These are phyloP conservation scores for Amphilophus citrinellus DNA, from an alignment of 2,113 vertebrate species.

Conservation along the genomic window DNA sequence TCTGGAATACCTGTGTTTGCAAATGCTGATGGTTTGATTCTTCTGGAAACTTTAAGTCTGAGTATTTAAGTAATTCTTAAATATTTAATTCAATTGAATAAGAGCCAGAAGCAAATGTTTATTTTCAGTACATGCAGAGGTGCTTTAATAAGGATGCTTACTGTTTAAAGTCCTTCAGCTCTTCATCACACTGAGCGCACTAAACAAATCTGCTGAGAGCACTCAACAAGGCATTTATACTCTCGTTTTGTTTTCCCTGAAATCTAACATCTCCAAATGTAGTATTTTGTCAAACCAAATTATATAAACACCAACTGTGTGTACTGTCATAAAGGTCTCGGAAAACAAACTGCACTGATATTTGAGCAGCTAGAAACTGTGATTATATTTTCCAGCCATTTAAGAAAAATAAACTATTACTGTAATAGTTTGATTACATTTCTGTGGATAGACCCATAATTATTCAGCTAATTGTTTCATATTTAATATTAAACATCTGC, in stretches of 20 bases:
- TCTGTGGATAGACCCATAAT: not conserved
- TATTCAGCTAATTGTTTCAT: not conserved
- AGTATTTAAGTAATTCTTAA: not conserved
- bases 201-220: not conserved
- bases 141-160: not conserved
- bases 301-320: not conserved
- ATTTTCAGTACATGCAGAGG: not conserved
- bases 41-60: constrained; percentile 5
- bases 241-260: not conserved
- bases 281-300: not conserved
- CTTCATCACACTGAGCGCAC: not conserved
- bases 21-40: not conserved
- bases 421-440: not conserved
- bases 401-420: constrained; percentile 1
- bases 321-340: not conserved
- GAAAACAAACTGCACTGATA: not conserved
- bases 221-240: not conserved
- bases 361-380: not conserved
- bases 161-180: not conserved
- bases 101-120: not conserved
- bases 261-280: not conserved
- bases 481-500: not conserved
- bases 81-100: constrained; percentile 4
- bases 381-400: constrained; percentile 1
- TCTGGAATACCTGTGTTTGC: not conserved